These are phyloP conservation scores for Bursaphelenchus okinawaensis DNA, from an alignment of 2,888 invertebrate genomes.

Conservation along the genomic window DNA sequence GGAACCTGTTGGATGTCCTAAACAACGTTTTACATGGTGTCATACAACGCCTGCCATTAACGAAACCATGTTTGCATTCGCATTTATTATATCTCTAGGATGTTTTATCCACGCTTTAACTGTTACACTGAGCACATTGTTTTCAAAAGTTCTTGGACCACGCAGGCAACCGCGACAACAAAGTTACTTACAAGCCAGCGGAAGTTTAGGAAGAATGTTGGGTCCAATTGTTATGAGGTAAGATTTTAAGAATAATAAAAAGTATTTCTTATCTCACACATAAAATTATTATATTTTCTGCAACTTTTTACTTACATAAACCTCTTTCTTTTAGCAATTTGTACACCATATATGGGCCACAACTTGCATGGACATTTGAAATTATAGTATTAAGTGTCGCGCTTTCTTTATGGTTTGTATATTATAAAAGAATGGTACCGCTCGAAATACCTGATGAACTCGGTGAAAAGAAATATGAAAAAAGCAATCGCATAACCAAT, in stretches of 20 bases:
- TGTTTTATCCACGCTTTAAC: slow-evolving; percentile 17
- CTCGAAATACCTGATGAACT: slow-evolving; percentile 4
- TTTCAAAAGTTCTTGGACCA: slow-evolving; percentile 44
- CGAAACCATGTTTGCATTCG: slow-evolving; percentile 15
- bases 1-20: slow-evolving; percentile 13
- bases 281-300: neutral
- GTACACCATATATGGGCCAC: slow-evolving; percentile 19
- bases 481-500: no score
- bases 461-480: neutral
- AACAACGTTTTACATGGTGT: slow-evolving; percentile 20
- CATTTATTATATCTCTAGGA: slow-evolving; percentile 34
- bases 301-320: no score
- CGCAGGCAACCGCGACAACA: slow-evolving; percentile 50
- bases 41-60: slow-evolving; percentile 12
- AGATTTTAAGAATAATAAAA: neutral
- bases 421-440: slow-evolving; percentile 30
- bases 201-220: slow-evolving; percentile 19
- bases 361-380: slow-evolving; percentile 28
- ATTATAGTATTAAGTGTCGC: slow-evolving; percentile 16
- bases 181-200: slow-evolving; percentile 27
- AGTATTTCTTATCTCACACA: neutral
- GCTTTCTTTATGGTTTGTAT: slow-evolving; percentile 23
- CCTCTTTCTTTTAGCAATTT: slow-evolving; percentile 10
- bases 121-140: slow-evolving; percentile 20
- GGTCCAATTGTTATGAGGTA: slow-evolving; percentile 20